Base-by-base conservation (phyloP, 2,797 vertebrate species). In the Erpetoichthys calabaricus region DNA sequence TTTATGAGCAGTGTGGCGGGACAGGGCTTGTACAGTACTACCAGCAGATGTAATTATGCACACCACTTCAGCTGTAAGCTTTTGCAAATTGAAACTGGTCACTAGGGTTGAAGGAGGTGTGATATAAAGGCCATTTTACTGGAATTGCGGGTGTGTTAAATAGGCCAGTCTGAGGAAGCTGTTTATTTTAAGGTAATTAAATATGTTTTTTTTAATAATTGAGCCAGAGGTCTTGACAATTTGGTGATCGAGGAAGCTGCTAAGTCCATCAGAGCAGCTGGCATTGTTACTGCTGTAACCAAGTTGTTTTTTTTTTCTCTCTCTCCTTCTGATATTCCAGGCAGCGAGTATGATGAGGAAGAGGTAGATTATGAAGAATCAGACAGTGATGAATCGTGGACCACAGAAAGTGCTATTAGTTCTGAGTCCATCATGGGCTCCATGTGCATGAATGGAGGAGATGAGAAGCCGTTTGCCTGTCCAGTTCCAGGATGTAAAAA, bases 401-500 rank as follows among this genome's bases (percentile, higher is more conserved):
- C 95, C 67, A 95, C 91, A 7, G 96, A 99, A 89, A 97, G 93
- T 60, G 94, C 96, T 78, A 96, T 98, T 84, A 98, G 94, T 81
- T 96, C 95, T 0, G 93, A 98, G 80, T 93, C 92, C 70, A 99
- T 98, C 81, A 91, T 99, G 70, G 95, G 95, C 70, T 97, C 94
- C 61, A 97, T 98, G 94, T 95, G 91, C 79, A 98, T 98, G 95
- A 98, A 98, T 3, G 94, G 94, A 66, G 96, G 91, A 3, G 95
- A 98, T 42, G 96, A 98, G 76, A 99, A 99, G 73, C 96, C 96
- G 61, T 99, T 99, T 49, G 95, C 96, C 68, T 99, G 96, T 75
- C 95, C 96, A 0, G 94, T 99, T 60, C 94, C 95, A 44, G 95
- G 96, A 72, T 99, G 95, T 82, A 98, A 97, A 79, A 99, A 99